Evolutionary conservation across 1,140 invertebrate species (phyloP).

Genomic region (Kradibia gibbosae): DNA sequence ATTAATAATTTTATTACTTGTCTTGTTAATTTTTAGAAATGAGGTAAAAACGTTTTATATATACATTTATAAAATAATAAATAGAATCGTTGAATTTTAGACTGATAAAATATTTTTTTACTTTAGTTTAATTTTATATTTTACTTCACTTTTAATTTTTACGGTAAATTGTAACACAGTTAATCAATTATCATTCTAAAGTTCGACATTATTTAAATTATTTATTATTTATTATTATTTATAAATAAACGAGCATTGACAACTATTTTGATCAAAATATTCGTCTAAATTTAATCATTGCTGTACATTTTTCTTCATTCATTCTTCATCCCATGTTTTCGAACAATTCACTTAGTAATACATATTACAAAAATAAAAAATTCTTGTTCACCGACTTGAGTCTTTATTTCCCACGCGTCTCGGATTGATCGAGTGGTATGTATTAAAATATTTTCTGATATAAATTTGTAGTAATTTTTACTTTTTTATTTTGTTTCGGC

Average conservation of each 20-base stretch:
- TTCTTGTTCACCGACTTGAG: conserved; percentile 71
- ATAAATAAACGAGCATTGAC: conserved; percentile 40
- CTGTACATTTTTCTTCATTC: conserved; percentile 45
- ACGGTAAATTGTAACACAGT: neutral
- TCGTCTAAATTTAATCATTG: conserved; percentile 46
- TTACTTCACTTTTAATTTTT: neutral
- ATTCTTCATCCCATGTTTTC: conserved; percentile 33
- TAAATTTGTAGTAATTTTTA: conserved; percentile 56
- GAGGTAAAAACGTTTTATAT: conserved; percentile 45
- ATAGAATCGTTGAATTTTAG: conserved; percentile 47
- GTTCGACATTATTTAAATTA: conserved; percentile 44
- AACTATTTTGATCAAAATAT: conserved; percentile 35
- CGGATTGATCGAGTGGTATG: conserved; percentile 73
- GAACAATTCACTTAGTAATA: conserved; percentile 16
- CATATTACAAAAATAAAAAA: conserved; percentile 55
- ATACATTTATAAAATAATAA: conserved; percentile 49
- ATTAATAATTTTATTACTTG: conserved; percentile 44
- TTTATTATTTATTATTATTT: conserved; percentile 33
- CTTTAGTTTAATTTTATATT: neutral
- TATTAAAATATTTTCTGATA: conserved; percentile 64
- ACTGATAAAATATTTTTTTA: conserved; percentile 32
- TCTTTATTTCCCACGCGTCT: conserved; percentile 74
- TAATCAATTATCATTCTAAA: conserved; percentile 43
- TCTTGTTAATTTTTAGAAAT: conserved; percentile 37
- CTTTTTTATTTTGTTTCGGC: conserved; percentile 20